These are phyloP conservation scores for Lamproptera curius DNA, from an alignment of 2,888 invertebrate species.

Conservation along the genomic window DNA sequence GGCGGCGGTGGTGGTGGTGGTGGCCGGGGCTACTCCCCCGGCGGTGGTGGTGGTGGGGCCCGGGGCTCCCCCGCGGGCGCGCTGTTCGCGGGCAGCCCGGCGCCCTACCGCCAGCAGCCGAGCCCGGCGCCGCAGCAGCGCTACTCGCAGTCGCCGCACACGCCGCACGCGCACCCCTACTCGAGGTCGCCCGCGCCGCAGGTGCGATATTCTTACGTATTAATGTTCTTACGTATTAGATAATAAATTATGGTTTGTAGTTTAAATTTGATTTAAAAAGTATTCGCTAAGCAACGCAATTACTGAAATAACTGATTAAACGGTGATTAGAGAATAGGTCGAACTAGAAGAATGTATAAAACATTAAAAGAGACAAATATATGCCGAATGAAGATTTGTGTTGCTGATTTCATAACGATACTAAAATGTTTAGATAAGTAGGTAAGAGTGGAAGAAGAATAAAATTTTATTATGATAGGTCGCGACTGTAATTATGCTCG, in stretches of 20 bases:
- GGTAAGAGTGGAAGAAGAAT: too few relatives aligned
- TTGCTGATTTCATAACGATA: too few relatives aligned
- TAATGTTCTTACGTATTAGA: constrained; percentile 21
- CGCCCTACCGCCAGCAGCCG: constrained; percentile 42
- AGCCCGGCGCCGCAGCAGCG: constrained; percentile 31
- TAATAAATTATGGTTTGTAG: not conserved
- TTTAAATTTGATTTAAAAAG: too few relatives aligned
- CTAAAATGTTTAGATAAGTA: too few relatives aligned
- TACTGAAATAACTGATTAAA: too few relatives aligned
- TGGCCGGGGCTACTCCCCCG: constrained; percentile 25
- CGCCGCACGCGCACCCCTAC: constrained; percentile 47
- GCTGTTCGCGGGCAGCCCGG: constrained; percentile 51
- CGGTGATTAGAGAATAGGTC: too few relatives aligned
- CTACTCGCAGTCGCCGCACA: constrained; percentile 27
- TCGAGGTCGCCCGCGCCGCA: constrained; percentile 40
- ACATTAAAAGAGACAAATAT: too few relatives aligned
- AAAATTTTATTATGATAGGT: too few relatives aligned
- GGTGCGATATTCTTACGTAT: constrained; percentile 27
- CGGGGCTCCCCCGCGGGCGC: constrained; percentile 53
- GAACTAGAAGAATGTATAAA: too few relatives aligned
- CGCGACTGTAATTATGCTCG: too few relatives aligned
- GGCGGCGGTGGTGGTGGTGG: constrained; percentile 31
- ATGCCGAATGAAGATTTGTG: too few relatives aligned
- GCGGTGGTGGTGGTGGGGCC: constrained; percentile 23
- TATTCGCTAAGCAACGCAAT: too few relatives aligned